Conservation (phyloP, 2,888 invertebrate species). For the Hipparchia semele region DNA sequence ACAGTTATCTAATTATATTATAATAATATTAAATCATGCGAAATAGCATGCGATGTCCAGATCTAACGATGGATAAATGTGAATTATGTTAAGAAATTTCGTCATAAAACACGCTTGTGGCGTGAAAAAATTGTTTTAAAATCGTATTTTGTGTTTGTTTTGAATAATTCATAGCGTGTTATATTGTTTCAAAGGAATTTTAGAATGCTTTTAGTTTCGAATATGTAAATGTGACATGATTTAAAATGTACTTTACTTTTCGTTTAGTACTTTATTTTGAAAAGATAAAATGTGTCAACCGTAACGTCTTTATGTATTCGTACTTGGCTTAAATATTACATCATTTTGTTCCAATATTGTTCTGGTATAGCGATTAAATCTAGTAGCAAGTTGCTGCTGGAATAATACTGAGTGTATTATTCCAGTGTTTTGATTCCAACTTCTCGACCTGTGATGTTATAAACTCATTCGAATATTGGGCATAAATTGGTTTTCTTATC, state of each 20-base stretch:
- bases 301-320: too few species aligned
- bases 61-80: conserved; percentile 24
- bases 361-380: too few species aligned
- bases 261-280: not conserved
- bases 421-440: too few species aligned
- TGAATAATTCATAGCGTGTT: conserved; percentile 5
- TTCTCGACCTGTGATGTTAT: too few species aligned
- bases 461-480: too few species aligned
- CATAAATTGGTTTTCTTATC: too few species aligned
- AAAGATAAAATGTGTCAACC: not conserved
- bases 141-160: conserved; percentile 14
- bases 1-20: not conserved
- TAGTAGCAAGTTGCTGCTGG: too few species aligned
- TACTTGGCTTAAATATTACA: too few species aligned
- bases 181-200: conserved; percentile 6
- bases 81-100: conserved; percentile 21
- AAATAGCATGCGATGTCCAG: conserved; percentile 26
- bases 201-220: not conserved
- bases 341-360: too few species aligned
- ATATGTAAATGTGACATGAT: conserved; percentile 10
- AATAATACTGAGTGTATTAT: too few species aligned
- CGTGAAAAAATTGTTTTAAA: conserved; percentile 20
- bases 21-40: conserved; percentile 25
- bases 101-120: conserved; percentile 11
- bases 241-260: not conserved